Evolutionary conservation across 2,888 invertebrate genomes (phyloP).

Genomic region (Lottia gigantea): DNA sequence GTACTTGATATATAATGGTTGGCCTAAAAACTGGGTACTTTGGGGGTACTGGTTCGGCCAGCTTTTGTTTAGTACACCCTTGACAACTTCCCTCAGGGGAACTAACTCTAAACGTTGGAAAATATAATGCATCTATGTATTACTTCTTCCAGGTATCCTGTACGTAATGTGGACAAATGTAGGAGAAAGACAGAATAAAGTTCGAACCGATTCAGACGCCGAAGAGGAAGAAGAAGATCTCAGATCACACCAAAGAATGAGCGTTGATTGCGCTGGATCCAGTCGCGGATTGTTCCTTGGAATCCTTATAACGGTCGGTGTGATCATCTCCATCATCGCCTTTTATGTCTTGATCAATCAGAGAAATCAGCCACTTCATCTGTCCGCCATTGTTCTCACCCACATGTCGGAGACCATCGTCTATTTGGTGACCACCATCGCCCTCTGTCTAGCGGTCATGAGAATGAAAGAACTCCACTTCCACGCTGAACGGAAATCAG

Average conservation of each 20-base stretch:
- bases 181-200: constrained; percentile 64
- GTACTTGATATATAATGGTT: no score
- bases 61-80: no score
- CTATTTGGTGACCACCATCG: constrained; percentile 87
- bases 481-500: constrained; percentile 32
- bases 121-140: no score
- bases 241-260: constrained; percentile 36
- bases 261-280: constrained; percentile 88
- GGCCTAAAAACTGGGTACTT: no score
- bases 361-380: constrained; percentile 76
- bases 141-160: constrained; percentile 75
- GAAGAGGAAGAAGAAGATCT: constrained; percentile 28
- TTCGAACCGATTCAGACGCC: constrained; percentile 16
- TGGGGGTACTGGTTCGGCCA: no score
- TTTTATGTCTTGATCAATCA: constrained; percentile 88
- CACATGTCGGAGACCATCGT: constrained; percentile 89
- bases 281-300: constrained; percentile 82
- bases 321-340: constrained; percentile 74
- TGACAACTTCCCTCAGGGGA: no score
- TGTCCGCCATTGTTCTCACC: constrained; percentile 89
- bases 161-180: constrained; percentile 94
- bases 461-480: constrained; percentile 73
- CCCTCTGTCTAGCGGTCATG: constrained; percentile 88
- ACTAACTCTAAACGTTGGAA: no score
- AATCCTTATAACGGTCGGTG: constrained; percentile 34